phyloP scores from a whole-genome alignment of 2,888 invertebrate genomes.

The Hirtodrosophila cameraria region DNA sequence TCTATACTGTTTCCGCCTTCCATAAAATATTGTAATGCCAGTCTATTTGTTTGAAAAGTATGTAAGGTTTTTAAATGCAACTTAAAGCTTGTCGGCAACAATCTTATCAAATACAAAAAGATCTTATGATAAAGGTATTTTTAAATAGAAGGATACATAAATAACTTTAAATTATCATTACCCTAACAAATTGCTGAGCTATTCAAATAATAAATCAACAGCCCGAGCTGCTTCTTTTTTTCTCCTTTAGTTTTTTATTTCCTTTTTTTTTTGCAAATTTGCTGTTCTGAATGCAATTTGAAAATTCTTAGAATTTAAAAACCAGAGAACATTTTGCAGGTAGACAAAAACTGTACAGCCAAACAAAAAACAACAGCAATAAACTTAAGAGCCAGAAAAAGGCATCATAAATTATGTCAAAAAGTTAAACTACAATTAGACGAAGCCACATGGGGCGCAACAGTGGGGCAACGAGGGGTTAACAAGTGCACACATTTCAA shows the following conservation, averaged over 20 bases:
- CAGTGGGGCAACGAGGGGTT: background rate
- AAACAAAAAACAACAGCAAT: slow-evolving; percentile 13
- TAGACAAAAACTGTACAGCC: slow-evolving; percentile 34
- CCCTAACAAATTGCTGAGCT: slow-evolving; percentile 16
- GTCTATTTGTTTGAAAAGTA: no score
- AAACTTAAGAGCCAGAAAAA: slow-evolving; percentile 30
- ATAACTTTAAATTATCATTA: slow-evolving; percentile 21
- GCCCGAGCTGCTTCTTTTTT: slow-evolving; percentile 5
- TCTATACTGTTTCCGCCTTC: no score
- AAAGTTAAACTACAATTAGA: slow-evolving; percentile 79
- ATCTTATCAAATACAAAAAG: slow-evolving; percentile 20
- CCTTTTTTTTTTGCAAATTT: slow-evolving; percentile 32
- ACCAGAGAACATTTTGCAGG: slow-evolving; percentile 45
- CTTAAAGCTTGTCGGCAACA: background rate
- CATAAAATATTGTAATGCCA: no score
- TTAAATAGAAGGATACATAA: slow-evolving; percentile 21
- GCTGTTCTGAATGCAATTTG: slow-evolving; percentile 68
- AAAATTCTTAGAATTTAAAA: slow-evolving; percentile 61
- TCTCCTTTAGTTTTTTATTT: no score
- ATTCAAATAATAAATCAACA: slow-evolving; percentile 48
- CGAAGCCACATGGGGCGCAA: slow-evolving; percentile 34
- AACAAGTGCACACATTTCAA: slow-evolving; percentile 38
- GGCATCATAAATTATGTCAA: slow-evolving; percentile 72
- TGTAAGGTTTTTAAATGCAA: no score
- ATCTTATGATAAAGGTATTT: slow-evolving; percentile 16